Conservation (phyloP, 2,113 vertebrate genomes). For the Hiodon tergisus region DNA sequence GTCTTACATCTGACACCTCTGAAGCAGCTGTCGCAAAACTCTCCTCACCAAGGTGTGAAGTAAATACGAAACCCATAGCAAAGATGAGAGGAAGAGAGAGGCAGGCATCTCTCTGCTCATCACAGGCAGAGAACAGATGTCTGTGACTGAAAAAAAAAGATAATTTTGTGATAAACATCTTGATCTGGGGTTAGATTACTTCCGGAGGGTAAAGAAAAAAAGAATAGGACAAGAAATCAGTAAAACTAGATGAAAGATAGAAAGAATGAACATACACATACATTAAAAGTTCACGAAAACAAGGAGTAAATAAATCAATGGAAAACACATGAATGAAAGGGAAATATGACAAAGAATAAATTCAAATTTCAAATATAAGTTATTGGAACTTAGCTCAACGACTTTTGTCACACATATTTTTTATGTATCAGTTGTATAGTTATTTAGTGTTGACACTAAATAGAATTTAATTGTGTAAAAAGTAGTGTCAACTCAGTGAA, state of each 20-base stretch:
- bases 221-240: conserved; percentile 5
- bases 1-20: not conserved
- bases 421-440: no score
- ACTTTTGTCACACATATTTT: no score
- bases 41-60: not conserved
- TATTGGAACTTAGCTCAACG: no score
- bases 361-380: no score
- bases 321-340: no score
- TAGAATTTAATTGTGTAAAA: no score
- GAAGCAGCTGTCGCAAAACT: not conserved
- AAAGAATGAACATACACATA: not conserved
- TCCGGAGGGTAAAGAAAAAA: conserved; percentile 10
- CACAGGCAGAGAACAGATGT: not conserved
- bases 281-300: no score
- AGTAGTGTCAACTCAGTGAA: no score
- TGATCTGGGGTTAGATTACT: conserved; percentile 17
- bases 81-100: not conserved
- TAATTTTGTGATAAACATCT: conserved; percentile 20
- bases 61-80: not conserved
- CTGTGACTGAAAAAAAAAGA: not conserved
- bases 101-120: no score
- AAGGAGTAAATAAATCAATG: no score
- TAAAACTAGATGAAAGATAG: conserved; percentile 16
- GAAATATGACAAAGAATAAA: no score
- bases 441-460: no score